Evolutionary conservation across 2,888 invertebrate species (phyloP).

Genomic region (Pseudococcus jackbeardsleyi): DNA sequence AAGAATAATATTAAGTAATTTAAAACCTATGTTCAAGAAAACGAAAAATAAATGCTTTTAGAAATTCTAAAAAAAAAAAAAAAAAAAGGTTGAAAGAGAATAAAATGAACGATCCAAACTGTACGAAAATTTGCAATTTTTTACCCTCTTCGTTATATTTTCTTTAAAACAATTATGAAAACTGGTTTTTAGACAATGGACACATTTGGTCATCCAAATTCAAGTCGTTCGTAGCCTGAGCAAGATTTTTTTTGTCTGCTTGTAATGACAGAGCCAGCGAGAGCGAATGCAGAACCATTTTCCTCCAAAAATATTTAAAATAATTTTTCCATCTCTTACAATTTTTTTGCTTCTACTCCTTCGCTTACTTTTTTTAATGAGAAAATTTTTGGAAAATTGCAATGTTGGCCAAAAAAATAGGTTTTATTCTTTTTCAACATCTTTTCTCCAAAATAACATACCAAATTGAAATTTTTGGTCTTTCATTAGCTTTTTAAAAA

Average conservation of each 20-base stretch:
- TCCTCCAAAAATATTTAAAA: too few relatives aligned
- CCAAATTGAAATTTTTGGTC: too few relatives aligned
- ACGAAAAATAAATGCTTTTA: conserved; percentile 23
- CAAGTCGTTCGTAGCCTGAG: neutral
- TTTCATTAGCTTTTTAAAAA: too few relatives aligned
- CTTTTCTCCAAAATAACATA: too few relatives aligned
- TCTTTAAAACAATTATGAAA: neutral
- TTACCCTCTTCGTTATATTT: neutral
- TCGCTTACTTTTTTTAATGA: too few relatives aligned
- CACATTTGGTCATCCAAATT: neutral
- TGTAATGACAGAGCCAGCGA: too few relatives aligned
- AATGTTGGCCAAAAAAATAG: too few relatives aligned
- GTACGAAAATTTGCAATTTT: conserved; percentile 11
- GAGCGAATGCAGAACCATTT: too few relatives aligned
- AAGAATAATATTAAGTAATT: neutral
- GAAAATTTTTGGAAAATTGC: too few relatives aligned
- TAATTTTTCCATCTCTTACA: too few relatives aligned
- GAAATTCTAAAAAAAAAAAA: neutral
- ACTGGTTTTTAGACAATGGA: neutral
- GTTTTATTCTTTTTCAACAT: too few relatives aligned
- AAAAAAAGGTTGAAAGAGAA: neutral
- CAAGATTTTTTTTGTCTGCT: neutral
- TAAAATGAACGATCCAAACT: neutral
- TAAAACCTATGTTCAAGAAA: neutral
- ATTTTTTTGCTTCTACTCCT: too few relatives aligned